Conservation (phyloP, 2,797 vertebrate genomes). For the Takifugu rubripes region DNA sequence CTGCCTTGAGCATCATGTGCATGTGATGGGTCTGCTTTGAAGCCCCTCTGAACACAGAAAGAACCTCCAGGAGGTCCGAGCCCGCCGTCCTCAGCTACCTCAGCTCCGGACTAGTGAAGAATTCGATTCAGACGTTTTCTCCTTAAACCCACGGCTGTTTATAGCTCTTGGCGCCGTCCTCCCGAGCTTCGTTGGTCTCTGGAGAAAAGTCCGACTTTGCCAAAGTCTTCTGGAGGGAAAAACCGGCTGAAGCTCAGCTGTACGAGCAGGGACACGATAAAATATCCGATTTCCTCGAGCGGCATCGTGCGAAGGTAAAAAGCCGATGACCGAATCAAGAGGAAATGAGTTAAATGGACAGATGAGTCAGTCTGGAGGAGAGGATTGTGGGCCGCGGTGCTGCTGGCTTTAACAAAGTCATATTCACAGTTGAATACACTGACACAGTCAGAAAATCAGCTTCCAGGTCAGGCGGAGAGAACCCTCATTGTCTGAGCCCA, state of each 20-base stretch:
- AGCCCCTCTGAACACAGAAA: too few species aligned
- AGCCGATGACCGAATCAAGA: neutral
- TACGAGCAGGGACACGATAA: slow-evolving; percentile 20
- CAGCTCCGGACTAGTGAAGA: too few species aligned
- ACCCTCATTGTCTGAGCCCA: slow-evolving; percentile 8
- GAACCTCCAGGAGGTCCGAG: too few species aligned
- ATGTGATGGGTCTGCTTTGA: neutral
- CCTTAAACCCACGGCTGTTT: slow-evolving; percentile 23
- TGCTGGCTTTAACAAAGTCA: slow-evolving; percentile 20
- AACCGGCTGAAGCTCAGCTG: slow-evolving; percentile 29
- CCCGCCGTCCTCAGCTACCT: too few species aligned
- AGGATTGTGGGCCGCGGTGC: neutral
- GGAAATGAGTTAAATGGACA: slow-evolving; percentile 7
- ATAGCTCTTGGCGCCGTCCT: slow-evolving; percentile 58
- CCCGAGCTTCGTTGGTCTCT: slow-evolving; percentile 42
- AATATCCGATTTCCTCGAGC: slow-evolving; percentile 2
- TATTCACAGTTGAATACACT: slow-evolving; percentile 4
- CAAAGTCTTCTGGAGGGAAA: slow-evolving; percentile 28
- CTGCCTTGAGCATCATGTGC: neutral
- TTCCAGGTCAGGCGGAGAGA: slow-evolving; percentile 9
- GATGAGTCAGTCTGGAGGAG: slow-evolving; percentile 7
- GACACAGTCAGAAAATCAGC: slow-evolving; percentile 21
- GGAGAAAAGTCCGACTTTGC: slow-evolving; percentile 30
- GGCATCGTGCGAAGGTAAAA: neutral
- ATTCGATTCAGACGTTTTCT: too few species aligned